Evolutionary conservation across 2,888 invertebrate genomes (phyloP), one percentile per base, ranked within the genome.

Genomic region (Portevinia maculata): DNA sequence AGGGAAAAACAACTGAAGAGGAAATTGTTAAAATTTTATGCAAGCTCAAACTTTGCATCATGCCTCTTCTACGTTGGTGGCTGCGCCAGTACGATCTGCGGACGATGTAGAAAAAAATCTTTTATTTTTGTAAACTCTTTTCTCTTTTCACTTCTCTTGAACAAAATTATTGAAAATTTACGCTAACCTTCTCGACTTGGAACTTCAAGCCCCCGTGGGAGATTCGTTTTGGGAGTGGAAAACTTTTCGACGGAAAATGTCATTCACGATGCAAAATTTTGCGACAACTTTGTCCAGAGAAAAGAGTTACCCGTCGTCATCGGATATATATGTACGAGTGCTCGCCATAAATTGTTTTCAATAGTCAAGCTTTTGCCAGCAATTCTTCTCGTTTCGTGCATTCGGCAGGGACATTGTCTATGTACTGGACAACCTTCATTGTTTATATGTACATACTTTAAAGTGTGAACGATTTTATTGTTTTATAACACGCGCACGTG

Each of bases 21-120:
- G 53, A 75, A 81, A 59, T 81, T 74, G 69, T 81, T 74, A 64
- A 79, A 64, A 81, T 74, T 79, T 69, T 74, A 79, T 81, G 74
- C 69, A 81, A 81, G 62, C 67, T 75, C 64, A 59, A 75, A 75
- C 69, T 70, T 74, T 67, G 34, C 48, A 73, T 34, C 48, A 55
- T 55, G 28, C 48, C 19, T 15, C 39, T 21, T 59, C 8, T 28
- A 50, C 21, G 19, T 17, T 28, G 53, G 6, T 41, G 15, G 21
- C 37, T 13, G 6, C 30, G 41, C 50, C 57, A 70, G 46, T 41
- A 50, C 50, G 34, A 65, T n/a, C 64, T 71, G 50, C 15, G 7
- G 53, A 53, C 71, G 44, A 70, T 59, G 28, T 11, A 19, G 41
- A n/a, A 59, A 11, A 21, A 9, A 32, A 11, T n/a, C 11, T 59